These are phyloP conservation scores for Stenopsyche tienmushanensis DNA, from an alignment of 1,140 invertebrate genomes.

Conservation along the genomic window DNA sequence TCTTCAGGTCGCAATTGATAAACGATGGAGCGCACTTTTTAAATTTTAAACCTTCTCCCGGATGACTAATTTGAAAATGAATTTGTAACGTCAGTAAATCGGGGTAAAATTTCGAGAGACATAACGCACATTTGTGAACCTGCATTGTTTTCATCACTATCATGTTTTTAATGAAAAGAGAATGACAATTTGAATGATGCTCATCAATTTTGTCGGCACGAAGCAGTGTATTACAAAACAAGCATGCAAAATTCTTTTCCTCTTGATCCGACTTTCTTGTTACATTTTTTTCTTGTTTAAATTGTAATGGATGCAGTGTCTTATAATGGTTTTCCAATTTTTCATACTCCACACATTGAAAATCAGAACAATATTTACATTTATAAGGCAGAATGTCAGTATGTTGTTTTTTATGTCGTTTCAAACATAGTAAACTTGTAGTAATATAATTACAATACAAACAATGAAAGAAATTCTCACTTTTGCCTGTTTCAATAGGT, in stretches of 20 bases:
- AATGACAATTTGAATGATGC: constrained; percentile 6
- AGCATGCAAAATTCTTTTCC: neutral
- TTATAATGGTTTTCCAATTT: constrained; percentile 13
- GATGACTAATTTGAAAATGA: neutral
- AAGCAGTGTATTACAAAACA: constrained; percentile 16
- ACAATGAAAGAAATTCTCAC: neutral
- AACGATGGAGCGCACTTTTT: neutral
- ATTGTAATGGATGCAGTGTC: neutral
- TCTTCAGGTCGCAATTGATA: neutral
- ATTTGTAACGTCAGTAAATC: neutral
- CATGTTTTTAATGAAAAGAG: neutral
- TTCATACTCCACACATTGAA: neutral
- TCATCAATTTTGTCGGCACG: neutral
- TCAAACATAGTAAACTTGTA: neutral
- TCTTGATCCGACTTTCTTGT: neutral
- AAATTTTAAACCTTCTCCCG: neutral
- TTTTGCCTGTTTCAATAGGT: neutral
- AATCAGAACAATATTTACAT: constrained; percentile 28
- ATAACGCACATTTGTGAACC: constrained; percentile 21
- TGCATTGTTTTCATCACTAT: constrained; percentile 17
- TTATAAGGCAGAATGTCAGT: constrained; percentile 22
- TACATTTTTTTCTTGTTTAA: constrained; percentile 3
- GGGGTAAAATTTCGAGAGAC: too few species aligned
- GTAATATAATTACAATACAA: constrained; percentile 20
- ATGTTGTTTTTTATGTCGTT: constrained; percentile 19